A percentile compares a stretch with the other conserved stretches of the same genome.
phyloP scores from a whole-genome alignment of 2,113 vertebrate species.

The Antigone vipio region DNA sequence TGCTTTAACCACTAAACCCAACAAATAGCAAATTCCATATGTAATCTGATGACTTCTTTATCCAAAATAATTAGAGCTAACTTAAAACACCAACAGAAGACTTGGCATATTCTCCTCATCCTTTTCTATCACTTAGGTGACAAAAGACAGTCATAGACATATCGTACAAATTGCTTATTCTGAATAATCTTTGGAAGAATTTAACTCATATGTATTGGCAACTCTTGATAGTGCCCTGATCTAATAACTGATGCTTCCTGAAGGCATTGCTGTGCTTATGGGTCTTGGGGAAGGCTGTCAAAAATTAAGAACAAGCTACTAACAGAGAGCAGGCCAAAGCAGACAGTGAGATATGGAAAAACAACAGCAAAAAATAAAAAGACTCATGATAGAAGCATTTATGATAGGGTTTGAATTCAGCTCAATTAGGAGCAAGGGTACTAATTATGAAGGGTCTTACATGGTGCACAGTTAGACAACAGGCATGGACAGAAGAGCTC shows the following conservation, averaged over 20 bases:
- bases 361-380: not conserved
- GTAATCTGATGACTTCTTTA: not conserved
- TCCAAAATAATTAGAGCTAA: not conserved
- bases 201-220: not conserved
- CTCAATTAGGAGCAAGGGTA: not conserved
- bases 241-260: not conserved
- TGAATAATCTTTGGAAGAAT: not conserved
- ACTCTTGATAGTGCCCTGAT: rapidly evolving
- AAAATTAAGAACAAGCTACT: not conserved
- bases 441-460: not conserved
- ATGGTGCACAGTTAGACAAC: not conserved
- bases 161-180: not conserved
- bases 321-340: not conserved
- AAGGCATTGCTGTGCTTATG: rapidly evolving
- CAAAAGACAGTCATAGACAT: not conserved
- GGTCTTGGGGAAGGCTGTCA: not conserved
- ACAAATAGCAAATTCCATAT: rapidly evolving
- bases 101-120: not conserved
- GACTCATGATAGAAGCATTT: not conserved
- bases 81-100: not conserved
- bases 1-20: not conserved
- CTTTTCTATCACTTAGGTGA: not conserved
- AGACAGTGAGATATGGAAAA: not conserved
- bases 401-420: not conserved
- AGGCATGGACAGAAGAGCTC: constrained; percentile 49